Conservation (phyloP, 1,140 invertebrate genomes). For the Ceratosolen solmsi region DNA sequence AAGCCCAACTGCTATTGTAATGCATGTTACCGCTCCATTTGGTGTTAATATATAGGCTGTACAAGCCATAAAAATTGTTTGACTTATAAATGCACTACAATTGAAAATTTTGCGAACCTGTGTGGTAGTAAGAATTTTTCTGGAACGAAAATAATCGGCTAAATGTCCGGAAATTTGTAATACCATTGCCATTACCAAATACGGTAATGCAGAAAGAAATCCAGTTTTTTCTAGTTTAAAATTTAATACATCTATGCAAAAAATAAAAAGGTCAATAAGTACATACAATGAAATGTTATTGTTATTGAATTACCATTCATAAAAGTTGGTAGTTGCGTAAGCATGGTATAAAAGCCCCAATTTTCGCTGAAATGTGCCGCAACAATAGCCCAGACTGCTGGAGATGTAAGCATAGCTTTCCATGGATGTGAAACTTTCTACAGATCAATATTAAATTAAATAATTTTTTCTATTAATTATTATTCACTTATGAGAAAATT, state of each 20-base stretch:
- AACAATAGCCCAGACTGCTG: constrained; percentile 92
- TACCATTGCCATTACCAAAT: constrained; percentile 87
- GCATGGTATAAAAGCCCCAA: constrained; percentile 95
- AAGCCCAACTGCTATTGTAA: constrained; percentile 89
- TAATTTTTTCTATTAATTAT: not conserved
- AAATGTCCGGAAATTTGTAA: constrained; percentile 85
- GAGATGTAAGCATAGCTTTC: constrained; percentile 85
- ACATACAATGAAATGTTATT: not conserved
- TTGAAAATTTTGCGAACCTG: constrained; percentile 84
- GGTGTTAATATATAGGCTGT: constrained; percentile 81
- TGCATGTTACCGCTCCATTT: constrained; percentile 80
- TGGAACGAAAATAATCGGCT: constrained; percentile 83
- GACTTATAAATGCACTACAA: constrained; percentile 84
- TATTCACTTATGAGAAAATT: not conserved
- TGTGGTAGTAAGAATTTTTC: constrained; percentile 80
- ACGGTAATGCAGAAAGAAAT: constrained; percentile 87
- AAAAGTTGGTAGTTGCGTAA: constrained; percentile 92
- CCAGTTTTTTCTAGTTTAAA: constrained; percentile 85
- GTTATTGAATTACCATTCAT: constrained; percentile 80
- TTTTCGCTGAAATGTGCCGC: constrained; percentile 94
- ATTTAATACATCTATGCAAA: constrained; percentile 79
- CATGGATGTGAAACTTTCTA: constrained; percentile 81
- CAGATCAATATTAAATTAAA: not conserved
- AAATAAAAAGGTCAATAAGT: not conserved
- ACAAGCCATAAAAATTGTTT: constrained; percentile 88